Conservation (phyloP, 1,140 invertebrate genomes). For the Drosophila varians region DNA sequence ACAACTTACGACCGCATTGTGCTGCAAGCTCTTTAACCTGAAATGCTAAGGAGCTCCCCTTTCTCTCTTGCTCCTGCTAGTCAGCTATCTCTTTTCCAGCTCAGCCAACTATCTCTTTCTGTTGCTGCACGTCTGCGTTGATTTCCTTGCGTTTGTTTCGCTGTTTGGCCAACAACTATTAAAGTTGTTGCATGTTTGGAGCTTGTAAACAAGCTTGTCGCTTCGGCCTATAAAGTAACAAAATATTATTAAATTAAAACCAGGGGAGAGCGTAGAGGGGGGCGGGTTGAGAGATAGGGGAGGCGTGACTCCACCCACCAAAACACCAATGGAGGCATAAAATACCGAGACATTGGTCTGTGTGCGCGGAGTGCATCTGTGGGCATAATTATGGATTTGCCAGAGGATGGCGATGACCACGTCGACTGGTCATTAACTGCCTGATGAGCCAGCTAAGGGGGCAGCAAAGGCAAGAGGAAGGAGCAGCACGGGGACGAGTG, state of each 20-base stretch:
- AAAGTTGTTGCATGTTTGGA: conserved; percentile 77
- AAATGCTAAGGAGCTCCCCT: conserved; percentile 46
- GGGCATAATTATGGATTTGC: conserved; percentile 74
- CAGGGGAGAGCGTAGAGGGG: conserved; percentile 9
- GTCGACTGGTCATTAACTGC: conserved; percentile 57
- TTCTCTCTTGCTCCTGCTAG: neutral
- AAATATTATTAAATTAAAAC: conserved; percentile 82
- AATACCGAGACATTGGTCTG: conserved; percentile 7
- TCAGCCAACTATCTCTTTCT: conserved; percentile 21
- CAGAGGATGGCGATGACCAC: conserved; percentile 66
- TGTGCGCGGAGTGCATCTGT: conserved; percentile 3
- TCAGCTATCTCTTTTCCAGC: neutral
- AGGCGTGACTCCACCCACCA: conserved; percentile 45
- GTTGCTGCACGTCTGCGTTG: conserved; percentile 18
- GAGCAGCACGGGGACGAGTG: conserved; percentile 19
- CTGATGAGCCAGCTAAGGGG: conserved; percentile 47
- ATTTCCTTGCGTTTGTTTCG: conserved; percentile 31
- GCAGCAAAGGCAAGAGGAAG: neutral
- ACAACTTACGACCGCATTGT: conserved; percentile 66
- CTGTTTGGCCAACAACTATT: conserved; percentile 56
- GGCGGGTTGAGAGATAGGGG: neutral
- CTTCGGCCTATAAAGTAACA: conserved; percentile 69
- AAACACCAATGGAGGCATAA: conserved; percentile 25
- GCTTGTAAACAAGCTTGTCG: conserved; percentile 81
- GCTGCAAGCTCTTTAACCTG: conserved; percentile 2